Evolutionary conservation across 1,140 invertebrate genomes (phyloP), one percentile per base, ranked within the genome.

Genomic region (Caligus rogercresseyi): DNA sequence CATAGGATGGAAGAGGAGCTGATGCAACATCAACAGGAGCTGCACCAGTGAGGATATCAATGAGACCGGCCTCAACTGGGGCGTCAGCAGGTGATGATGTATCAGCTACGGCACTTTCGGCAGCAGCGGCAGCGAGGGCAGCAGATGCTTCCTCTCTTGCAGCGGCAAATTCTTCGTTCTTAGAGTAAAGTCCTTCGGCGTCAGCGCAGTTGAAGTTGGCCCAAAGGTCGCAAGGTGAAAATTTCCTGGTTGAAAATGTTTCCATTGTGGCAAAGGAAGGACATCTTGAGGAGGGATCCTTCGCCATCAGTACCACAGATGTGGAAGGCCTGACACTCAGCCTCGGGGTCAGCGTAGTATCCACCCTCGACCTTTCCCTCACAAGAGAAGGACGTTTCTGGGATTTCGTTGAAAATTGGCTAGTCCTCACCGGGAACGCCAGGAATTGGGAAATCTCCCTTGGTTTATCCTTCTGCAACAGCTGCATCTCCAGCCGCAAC

Each of bases 191-290:
- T 76, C 77, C 66, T 82, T 66, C 59, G 7, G 71, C 59, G 11
- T 62, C 62, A 16, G 20, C 77, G 64, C 80, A 89, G 69, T 89
- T 82, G 0, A 89, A 87, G 70, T 90, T 90, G 74, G 88, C 89
- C 87, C 87, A 90, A 86, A 87, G 91, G 70, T 91, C 88, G 68
- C 89, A 91, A n/a, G 23, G 84, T 79, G 67, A 90, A 89, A 69
- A 87, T 84, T 51, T 82, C 77, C 69, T 91, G 87, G 70, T 87
- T 87, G 71, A 90, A 91, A 52, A 91, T 75, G 0, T 87, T 91
- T 0, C 88, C 88, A 69, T 90, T 89, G 2, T 86, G 82, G 71
- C 88, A 91, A 0, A 91, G 78, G 71, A 91, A 89, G 0, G 75
- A 74, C 43, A 73, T 73, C 52, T 71, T 65, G 67, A 58, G 69